A percentile compares a stretch with the other conserved stretches of the same genome.
Conservation (phyloP, 2,113 vertebrate species). For the Falco punctatus region DNA sequence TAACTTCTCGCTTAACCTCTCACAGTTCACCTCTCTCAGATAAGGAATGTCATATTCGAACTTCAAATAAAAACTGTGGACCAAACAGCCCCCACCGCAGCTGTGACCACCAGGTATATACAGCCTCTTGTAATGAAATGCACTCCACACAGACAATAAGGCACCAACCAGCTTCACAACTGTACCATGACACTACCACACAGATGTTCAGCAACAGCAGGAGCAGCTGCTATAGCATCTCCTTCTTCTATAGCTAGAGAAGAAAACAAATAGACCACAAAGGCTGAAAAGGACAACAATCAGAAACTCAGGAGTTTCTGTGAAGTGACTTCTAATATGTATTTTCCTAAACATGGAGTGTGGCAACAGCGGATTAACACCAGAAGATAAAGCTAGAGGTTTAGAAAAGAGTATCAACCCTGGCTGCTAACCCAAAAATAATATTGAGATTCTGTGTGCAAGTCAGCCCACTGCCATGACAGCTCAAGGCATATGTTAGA, state of each 20-base stretch:
- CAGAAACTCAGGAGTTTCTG: neutral
- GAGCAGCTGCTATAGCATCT: neutral
- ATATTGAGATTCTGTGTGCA: neutral
- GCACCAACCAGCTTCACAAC: neutral
- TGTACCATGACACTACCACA: fast-evolving
- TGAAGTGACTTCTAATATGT: neutral
- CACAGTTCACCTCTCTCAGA: neutral
- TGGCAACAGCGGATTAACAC: neutral
- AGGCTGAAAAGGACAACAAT: neutral
- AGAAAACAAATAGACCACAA: neutral
- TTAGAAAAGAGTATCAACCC: neutral
- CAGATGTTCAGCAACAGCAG: neutral
- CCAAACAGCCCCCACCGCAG: neutral
- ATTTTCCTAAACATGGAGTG: neutral
- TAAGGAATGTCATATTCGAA: neutral
- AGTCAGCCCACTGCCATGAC: neutral
- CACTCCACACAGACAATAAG: neutral
- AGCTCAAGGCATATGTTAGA: neutral
- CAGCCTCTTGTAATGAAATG: neutral
- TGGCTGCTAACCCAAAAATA: neutral
- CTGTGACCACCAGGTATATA: neutral
- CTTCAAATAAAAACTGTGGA: neutral
- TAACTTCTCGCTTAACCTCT: neutral
- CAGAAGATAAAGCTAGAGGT: neutral
- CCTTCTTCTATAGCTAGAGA: neutral